Percentiles rank a stretch among this genome's conserved stretches.
Conservation (phyloP, 1,140 invertebrate genomes). For the Lepidurus couesii region DNA sequence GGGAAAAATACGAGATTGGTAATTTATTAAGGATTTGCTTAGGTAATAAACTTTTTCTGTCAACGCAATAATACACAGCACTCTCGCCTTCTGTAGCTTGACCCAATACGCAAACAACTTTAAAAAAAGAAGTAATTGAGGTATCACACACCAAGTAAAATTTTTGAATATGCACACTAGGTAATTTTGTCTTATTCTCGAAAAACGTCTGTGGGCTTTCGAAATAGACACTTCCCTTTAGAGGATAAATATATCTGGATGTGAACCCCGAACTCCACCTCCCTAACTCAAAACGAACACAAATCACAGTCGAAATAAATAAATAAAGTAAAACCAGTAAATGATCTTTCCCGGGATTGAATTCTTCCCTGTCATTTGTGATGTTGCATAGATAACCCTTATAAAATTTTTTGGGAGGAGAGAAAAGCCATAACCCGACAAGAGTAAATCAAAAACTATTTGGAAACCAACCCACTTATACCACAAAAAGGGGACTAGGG, state of each 20-base stretch:
- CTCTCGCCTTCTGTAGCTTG: neutral
- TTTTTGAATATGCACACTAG: neutral
- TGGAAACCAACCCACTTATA: constrained; percentile 5
- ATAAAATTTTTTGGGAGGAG: neutral
- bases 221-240: neutral
- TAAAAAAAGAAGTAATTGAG: neutral
- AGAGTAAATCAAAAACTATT: neutral
- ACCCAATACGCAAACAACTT: neutral
- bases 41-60: constrained; percentile 5
- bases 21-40: constrained; percentile 20
- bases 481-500: constrained; percentile 3
- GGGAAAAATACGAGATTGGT: constrained; percentile 21
- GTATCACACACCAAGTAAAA: constrained; percentile 4
- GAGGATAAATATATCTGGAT: neutral
- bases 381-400: constrained; percentile 14
- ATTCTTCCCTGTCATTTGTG: neutral
- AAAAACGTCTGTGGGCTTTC: neutral
- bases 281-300: neutral
- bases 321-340: neutral
- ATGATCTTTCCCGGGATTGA: neutral
- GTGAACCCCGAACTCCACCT: neutral
- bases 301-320: neutral
- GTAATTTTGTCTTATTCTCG: neutral
- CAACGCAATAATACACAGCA: neutral
- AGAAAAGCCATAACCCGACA: neutral